Conservation (phyloP, 2,113 vertebrate species). For the Siniperca chuatsi region DNA sequence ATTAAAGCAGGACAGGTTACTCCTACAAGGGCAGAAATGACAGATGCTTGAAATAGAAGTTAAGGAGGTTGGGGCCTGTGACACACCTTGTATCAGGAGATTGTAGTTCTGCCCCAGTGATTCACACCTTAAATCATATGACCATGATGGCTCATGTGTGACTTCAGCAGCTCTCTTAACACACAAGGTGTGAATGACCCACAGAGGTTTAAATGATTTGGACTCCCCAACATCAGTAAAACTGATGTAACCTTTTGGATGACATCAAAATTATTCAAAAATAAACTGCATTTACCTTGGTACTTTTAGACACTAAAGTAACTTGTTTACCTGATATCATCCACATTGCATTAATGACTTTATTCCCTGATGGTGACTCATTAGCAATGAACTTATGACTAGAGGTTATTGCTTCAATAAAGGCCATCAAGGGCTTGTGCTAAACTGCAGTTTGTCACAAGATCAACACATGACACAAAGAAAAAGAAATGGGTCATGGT, state of each 20-base stretch:
- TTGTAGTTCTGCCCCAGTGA: constrained; percentile 8
- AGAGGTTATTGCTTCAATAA: constrained; percentile 20
- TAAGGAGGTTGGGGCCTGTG: neutral
- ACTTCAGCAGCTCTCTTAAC: neutral
- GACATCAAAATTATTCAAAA: neutral
- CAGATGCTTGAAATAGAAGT: constrained; percentile 2
- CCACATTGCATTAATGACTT: neutral
- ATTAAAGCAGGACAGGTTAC: neutral
- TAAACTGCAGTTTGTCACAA: constrained; percentile 36
- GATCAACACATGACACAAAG: constrained; percentile 45
- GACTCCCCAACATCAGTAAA: neutral
- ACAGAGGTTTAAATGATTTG: neutral
- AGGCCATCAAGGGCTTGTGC: constrained; percentile 24
- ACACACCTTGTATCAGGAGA: constrained; percentile 16
- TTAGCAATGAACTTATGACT: constrained; percentile 16
- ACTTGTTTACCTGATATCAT: neutral
- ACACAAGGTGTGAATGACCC: neutral
- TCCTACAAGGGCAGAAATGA: neutral
- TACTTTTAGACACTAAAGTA: neutral
- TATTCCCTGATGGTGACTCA: constrained; percentile 23
- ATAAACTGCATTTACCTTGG: neutral
- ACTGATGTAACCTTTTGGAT: neutral
- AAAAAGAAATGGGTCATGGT: constrained; percentile 35
- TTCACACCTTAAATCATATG: neutral
- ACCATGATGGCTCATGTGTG: neutral